These are phyloP conservation scores for Eidolon helvum DNA, from an alignment of 2,113 vertebrate species.

Conservation along the genomic window DNA sequence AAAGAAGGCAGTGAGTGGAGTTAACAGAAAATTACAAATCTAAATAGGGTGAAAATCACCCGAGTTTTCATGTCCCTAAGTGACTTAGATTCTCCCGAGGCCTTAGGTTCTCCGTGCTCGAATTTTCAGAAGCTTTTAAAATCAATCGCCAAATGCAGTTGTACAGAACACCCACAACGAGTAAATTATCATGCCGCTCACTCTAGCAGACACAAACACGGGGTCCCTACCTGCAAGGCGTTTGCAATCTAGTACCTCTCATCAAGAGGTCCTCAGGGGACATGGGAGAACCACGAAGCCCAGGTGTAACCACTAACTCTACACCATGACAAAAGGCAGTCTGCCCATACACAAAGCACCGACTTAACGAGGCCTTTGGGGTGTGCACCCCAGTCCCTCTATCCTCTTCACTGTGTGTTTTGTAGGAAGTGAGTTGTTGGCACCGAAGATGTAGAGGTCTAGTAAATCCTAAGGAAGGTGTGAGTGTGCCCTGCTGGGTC, in stretches of 20 bases:
- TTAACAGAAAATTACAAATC: not conserved
- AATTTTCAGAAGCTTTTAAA: not conserved
- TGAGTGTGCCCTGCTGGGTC: not conserved
- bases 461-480: not conserved
- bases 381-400: not conserved
- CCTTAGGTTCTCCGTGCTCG: not conserved
- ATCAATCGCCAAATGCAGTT: not conserved
- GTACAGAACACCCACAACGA: not conserved
- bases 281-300: not conserved
- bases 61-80: not conserved
- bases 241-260: not conserved
- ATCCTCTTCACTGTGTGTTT: not conserved
- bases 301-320: not conserved
- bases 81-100: not conserved
- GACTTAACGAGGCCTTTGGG: rapidly evolving
- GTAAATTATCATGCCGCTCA: rapidly evolving
- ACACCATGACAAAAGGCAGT: not conserved
- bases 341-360: not conserved
- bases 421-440: not conserved
- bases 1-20: rapidly evolving
- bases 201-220: not conserved
- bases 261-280: not conserved
- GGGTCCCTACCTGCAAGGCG: not conserved
- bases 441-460: too few relatives aligned
- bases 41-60: not conserved